Base-by-base conservation (phyloP, 2,797 vertebrate species). In the Salmo trutta region DNA sequence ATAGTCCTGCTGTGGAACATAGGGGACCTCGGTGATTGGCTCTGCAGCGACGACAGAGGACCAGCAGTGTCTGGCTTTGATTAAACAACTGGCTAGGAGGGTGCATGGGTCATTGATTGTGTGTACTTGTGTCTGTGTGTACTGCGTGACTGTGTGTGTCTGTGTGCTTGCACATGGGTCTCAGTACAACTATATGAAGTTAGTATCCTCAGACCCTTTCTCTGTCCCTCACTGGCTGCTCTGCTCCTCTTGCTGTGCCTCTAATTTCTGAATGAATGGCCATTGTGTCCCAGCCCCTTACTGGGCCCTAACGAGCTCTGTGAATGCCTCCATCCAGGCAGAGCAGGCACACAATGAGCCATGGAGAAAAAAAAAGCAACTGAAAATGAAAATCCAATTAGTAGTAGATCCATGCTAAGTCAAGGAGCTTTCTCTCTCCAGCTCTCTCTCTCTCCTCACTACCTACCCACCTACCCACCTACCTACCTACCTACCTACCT, bases 311-410 rank as follows among this genome's bases (percentile, higher is more conserved):
- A 79, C 82, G 29, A 85, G 69, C 69, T 80, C 65, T 77, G 29
- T 77, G 71, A 82, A 74, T 85, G 77, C 73, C 80, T 89, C 83
- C 68, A 73, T 79, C 56, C 83, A 62, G 41, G 21, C 70, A 5
- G 78, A 84, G 41, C 41, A 90, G 83, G 66, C 85, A 73, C 75
- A 70, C 21, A 47, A 47, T 72, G 41, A 74, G 53, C 76, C 19
- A 2, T 47, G 41, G 41, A 14, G 41, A 47, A 12, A 47, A 59
- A 27, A 73, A 54, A 31, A 29, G 21, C n/a, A 62, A 79, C 65
- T 72, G 69, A 76, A 71, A 86, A 86, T 83, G 80, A 84, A 88
- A 87, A 89, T 88, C 80, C 82, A 87, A 85, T 92, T 92, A 90
- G 86, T 84, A 84, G 71, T 83, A 88, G 86, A 88, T 86, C 81